Percentiles rank a stretch among this genome's conserved stretches.
Evolutionary conservation across 2,888 invertebrate genomes (phyloP).

Genomic region (Miltochrista miniata): DNA sequence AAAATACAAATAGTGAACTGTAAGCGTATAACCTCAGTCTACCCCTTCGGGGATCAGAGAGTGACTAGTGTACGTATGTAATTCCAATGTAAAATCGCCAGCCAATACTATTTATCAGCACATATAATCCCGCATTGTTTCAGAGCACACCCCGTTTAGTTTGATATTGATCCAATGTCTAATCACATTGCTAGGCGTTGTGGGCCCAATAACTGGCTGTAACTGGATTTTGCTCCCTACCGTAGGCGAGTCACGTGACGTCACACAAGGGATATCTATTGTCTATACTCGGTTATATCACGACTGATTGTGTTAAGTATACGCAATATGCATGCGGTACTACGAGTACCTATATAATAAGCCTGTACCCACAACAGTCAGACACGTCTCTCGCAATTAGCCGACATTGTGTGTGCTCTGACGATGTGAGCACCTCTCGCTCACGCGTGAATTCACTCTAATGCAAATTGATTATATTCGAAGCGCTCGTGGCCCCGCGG

Average conservation of each 20-base stretch:
- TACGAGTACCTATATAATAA: no score
- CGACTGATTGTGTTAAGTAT: constrained; percentile 8
- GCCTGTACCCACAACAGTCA: constrained; percentile 18
- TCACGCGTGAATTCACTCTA: constrained; percentile 59
- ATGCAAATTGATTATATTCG: no score
- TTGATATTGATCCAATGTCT: constrained; percentile 55
- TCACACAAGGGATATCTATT: constrained; percentile 55
- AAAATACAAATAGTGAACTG: no score
- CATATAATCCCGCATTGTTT: no score
- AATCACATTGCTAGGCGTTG: constrained; percentile 54
- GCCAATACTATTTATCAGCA: no score
- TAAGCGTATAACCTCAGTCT: no score
- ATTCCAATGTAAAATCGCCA: no score
- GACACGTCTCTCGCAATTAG: constrained; percentile 54
- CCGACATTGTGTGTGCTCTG: constrained; percentile 40
- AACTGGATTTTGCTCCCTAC: constrained; percentile 67
- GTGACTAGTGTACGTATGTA: no score
- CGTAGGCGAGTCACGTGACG: constrained; percentile 54
- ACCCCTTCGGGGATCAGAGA: no score
- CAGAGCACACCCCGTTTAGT: constrained; percentile 46
- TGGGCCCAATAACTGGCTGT: constrained; percentile 69
- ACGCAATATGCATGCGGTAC: no score
- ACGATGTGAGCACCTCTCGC: constrained; percentile 40
- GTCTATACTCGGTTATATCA: constrained; percentile 51
- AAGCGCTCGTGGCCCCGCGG: no score